phyloP scores from a whole-genome alignment of 2,888 invertebrate species.

The Drosophila barbarae region DNA sequence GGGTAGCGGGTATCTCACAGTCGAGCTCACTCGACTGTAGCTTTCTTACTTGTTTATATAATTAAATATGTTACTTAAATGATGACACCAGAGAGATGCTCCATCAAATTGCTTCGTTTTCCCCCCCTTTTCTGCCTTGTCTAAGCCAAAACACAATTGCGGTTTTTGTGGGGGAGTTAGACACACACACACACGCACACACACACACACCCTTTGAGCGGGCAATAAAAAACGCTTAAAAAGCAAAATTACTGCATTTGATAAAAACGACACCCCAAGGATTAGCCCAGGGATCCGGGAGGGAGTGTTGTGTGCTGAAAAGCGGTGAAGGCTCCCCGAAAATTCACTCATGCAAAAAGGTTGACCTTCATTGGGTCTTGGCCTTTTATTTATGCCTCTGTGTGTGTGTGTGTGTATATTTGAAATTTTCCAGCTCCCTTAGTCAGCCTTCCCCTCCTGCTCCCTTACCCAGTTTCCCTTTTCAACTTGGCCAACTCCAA shows the following conservation, averaged over 20 bases:
- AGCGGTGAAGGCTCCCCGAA: background rate
- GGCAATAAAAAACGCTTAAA: constrained; percentile 53
- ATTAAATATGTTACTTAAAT: constrained; percentile 47
- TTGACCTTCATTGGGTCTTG: constrained; percentile 35
- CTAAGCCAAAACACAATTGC: constrained; percentile 48
- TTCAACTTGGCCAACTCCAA: constrained; percentile 54
- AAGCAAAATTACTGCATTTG: constrained; percentile 45
- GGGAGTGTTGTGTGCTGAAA: constrained; percentile 2
- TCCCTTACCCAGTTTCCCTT: background rate
- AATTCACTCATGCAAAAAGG: constrained; percentile 45
- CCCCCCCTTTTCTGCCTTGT: background rate
- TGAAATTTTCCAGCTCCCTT: constrained; percentile 47
- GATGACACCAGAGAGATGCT: constrained; percentile 35
- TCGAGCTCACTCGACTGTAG: too few relatives aligned
- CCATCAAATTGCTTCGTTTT: constrained; percentile 23
- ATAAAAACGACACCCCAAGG: constrained; percentile 52
- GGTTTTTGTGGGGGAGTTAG: constrained; percentile 30
- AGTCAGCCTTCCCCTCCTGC: background rate
- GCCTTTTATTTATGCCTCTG: constrained; percentile 15
- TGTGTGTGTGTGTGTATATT: constrained; percentile 14
- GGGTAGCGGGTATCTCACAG: too few relatives aligned
- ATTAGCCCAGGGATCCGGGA: constrained; percentile 36
- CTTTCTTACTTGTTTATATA: too few relatives aligned
- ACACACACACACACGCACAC: constrained; percentile 2
- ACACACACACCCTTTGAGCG: constrained; percentile 1